Evolutionary conservation across 2,113 vertebrate genomes (phyloP).

Genomic region (Trichomycterus rosablanca): DNA sequence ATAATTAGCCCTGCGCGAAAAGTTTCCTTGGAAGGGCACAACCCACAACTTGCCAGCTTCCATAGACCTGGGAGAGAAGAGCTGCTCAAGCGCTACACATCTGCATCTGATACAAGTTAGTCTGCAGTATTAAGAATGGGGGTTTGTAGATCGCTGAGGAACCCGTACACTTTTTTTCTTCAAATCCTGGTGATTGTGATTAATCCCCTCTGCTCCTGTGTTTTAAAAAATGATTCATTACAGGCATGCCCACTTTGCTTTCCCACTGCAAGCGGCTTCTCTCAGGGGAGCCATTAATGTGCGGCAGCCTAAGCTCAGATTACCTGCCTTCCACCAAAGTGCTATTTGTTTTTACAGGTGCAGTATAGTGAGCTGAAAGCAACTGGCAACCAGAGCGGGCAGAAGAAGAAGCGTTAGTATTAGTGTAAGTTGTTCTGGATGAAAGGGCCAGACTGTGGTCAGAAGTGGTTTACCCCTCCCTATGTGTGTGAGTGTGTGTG

Average conservation of each 20-base stretch:
- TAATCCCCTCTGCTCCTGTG: slow-evolving; percentile 94
- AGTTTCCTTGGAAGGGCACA: slow-evolving; percentile 50
- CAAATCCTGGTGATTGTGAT: slow-evolving; percentile 91
- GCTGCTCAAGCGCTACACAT: slow-evolving; percentile 63
- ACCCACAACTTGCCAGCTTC: slow-evolving; percentile 50
- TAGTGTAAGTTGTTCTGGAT: slow-evolving; percentile 39
- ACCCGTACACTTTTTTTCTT: slow-evolving; percentile 87
- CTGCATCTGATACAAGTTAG: slow-evolving; percentile 87
- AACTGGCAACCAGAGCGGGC: slow-evolving; percentile 72
- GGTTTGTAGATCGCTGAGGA: slow-evolving; percentile 66
- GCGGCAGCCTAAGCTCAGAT: slow-evolving; percentile 79
- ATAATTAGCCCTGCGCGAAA: slow-evolving; percentile 45
- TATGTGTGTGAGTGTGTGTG: not conserved
- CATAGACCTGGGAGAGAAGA: slow-evolving; percentile 47
- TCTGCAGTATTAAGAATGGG: slow-evolving; percentile 51
- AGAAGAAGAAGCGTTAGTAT: slow-evolving; percentile 78
- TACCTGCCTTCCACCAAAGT: slow-evolving; percentile 79
- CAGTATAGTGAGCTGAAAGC: slow-evolving; percentile 81
- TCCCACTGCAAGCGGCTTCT: slow-evolving; percentile 72
- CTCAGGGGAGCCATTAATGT: slow-evolving; percentile 88
- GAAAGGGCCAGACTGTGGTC: slow-evolving; percentile 37
- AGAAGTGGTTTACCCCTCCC: not conserved
- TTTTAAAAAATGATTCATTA: slow-evolving; percentile 99
- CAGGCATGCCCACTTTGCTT: slow-evolving; percentile 82
- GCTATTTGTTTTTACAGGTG: slow-evolving; percentile 97